Conservation (phyloP, 2,113 vertebrate species). For the Delphinus delphis region DNA sequence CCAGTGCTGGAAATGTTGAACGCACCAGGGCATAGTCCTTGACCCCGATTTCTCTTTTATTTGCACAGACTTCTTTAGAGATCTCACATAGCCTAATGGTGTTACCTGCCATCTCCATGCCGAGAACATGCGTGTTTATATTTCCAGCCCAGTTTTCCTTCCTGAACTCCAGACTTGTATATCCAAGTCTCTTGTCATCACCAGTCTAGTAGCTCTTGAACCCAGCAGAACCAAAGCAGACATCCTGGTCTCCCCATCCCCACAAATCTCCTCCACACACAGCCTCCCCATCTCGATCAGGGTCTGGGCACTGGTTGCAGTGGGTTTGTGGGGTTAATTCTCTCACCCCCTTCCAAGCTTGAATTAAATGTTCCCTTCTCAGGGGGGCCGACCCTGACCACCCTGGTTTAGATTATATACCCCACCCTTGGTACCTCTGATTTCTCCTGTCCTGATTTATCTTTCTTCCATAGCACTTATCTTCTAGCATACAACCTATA, state of each 20-base stretch:
- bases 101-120: neutral
- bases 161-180: neutral
- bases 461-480: neutral
- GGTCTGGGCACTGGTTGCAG: neutral
- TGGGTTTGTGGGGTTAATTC: accelerated
- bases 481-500: neutral
- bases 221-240: neutral
- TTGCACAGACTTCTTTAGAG: neutral
- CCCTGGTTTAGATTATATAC: neutral
- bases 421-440: neutral
- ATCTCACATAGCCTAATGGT: neutral
- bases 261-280: neutral
- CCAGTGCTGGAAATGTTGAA: neutral
- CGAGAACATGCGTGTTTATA: neutral
- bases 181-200: neutral
- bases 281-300: too few species aligned
- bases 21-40: neutral
- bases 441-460: neutral
- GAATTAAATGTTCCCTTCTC: neutral
- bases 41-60: neutral
- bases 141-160: neutral
- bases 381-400: neutral
- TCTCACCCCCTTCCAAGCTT: neutral
- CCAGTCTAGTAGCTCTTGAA: neutral
- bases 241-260: neutral